Percentiles rank a stretch among this genome's conserved stretches.
Conservation (phyloP, 2,113 vertebrate species). For the Anseranas semipalmata region DNA sequence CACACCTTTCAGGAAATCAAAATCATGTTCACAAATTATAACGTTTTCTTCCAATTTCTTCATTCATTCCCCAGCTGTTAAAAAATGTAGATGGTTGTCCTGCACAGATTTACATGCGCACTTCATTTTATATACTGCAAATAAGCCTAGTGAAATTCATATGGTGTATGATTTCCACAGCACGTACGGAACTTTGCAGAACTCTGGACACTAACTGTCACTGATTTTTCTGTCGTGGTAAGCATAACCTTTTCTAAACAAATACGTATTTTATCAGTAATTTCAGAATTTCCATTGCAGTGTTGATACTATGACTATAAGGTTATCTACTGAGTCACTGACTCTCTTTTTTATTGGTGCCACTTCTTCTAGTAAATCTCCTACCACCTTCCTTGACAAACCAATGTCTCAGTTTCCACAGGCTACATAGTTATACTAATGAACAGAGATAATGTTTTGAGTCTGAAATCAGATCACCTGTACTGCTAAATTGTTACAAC, state of each 20-base stretch:
- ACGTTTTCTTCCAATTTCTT: not conserved
- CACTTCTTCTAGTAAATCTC: not conserved
- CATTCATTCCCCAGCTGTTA: not conserved
- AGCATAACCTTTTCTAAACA: not conserved
- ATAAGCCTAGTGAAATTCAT: not conserved
- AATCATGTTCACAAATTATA: not conserved
- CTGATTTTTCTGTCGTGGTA: not conserved
- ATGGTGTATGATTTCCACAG: not conserved
- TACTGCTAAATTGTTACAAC: not conserved
- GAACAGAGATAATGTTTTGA: not conserved
- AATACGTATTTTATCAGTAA: not conserved
- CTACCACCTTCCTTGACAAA: not conserved
- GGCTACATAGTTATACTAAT: not conserved
- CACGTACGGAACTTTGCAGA: not conserved
- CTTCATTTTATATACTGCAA: not conserved
- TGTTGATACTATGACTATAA: not conserved
- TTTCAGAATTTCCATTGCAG: not conserved
- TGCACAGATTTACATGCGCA: not conserved
- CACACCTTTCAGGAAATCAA: not conserved
- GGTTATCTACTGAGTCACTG: not conserved
- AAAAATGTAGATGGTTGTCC: not conserved
- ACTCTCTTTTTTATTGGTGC: not conserved
- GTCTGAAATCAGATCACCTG: not conserved
- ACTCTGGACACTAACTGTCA: not conserved
- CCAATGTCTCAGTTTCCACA: not conserved